Percentiles rank a stretch among this genome's conserved stretches.
Conservation (phyloP, 2,797 vertebrate species). For the Buceros bicornis region DNA sequence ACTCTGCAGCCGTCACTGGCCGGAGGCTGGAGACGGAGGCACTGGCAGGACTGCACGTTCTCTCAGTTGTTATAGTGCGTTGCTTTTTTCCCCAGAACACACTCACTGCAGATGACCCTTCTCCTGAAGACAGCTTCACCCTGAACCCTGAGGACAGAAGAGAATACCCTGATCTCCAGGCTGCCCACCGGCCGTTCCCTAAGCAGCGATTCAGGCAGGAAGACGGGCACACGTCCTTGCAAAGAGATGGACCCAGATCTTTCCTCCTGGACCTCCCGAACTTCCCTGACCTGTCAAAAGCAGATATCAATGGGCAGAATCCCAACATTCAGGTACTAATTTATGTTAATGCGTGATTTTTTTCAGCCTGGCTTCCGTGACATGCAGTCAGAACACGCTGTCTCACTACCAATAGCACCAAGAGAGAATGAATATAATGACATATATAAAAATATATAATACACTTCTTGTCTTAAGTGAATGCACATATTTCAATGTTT, state of each 20-base stretch:
- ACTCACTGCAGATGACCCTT: constrained; percentile 78
- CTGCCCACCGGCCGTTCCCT: constrained; percentile 81
- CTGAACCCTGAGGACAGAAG: constrained; percentile 77
- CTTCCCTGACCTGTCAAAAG: constrained; percentile 96
- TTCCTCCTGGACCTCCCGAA: constrained; percentile 95
- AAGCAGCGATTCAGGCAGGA: constrained; percentile 84
- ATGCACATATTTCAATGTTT: background rate
- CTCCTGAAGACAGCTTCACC: constrained; percentile 73
- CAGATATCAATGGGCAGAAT: constrained; percentile 95
- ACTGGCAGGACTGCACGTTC: background rate
- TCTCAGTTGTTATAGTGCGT: background rate
- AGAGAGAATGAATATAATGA: background rate
- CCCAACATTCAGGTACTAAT: constrained; percentile 95
- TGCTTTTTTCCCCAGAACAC: constrained; percentile 81
- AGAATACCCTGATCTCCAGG: constrained; percentile 81
- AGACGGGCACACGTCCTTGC: constrained; percentile 81
- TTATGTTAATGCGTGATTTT: background rate
- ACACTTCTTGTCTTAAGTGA: background rate
- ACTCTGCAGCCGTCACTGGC: background rate
- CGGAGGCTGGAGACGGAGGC: background rate
- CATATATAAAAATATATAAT: background rate
- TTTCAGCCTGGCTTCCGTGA: background rate
- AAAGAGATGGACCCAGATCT: constrained; percentile 89
- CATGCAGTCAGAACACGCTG: background rate
- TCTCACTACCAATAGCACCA: background rate